phyloP scores from a whole-genome alignment of 64 coral and sea anemone genomes.

The Anthopleura sola region DNA sequence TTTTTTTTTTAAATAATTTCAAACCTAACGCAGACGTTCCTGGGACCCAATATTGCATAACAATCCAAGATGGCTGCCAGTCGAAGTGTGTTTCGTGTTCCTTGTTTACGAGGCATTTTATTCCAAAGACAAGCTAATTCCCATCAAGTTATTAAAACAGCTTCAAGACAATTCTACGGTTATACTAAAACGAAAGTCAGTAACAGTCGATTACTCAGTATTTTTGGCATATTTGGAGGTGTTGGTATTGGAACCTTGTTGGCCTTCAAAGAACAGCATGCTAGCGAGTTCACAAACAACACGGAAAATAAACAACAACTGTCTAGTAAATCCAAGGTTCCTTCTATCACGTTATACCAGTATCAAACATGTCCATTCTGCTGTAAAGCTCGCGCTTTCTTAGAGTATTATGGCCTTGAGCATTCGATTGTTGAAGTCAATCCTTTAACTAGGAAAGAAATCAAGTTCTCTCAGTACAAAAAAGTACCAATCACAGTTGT shows the following conservation, averaged over 20 bases:
- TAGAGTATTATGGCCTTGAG: constrained; percentile 89
- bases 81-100: not conserved
- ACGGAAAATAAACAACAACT: not conserved
- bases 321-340: not conserved
- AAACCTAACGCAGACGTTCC: not conserved
- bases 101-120: not conserved
- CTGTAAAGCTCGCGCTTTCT: constrained; percentile 74
- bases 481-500: constrained; percentile 87
- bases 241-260: constrained; percentile 9
- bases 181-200: not conserved
- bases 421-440: constrained; percentile 89
- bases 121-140: not conserved
- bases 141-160: not conserved
- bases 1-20: not conserved
- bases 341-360: constrained; percentile 80
- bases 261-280: not conserved
- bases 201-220: not conserved
- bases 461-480: constrained; percentile 88
- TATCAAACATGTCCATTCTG: constrained; percentile 97
- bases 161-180: not conserved
- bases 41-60: constrained; percentile 6
- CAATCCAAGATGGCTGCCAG: constrained; percentile 14
- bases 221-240: constrained; percentile 11
- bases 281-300: not conserved
- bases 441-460: constrained; percentile 77